Evolutionary conservation across 2,797 vertebrate species (phyloP).

Genomic region (Holocentrus rufus): DNA sequence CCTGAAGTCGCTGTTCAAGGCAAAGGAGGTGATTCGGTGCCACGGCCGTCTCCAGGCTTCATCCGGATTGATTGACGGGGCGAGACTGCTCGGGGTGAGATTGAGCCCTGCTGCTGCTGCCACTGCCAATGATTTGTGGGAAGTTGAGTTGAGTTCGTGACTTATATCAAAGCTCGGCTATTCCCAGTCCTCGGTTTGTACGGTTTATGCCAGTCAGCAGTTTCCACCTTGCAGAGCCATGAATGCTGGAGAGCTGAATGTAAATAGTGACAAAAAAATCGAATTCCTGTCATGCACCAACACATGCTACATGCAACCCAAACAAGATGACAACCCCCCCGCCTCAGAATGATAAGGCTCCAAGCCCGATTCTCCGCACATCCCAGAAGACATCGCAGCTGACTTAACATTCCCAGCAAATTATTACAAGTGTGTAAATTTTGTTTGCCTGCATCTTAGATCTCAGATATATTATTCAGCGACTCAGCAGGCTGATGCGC

Average conservation of each 20-base stretch:
- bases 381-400: background rate
- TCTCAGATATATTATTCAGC: constrained; percentile 39
- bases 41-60: background rate
- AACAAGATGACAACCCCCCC: background rate
- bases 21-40: constrained; percentile 6
- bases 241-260: constrained; percentile 2
- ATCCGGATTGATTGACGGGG: constrained; percentile 3
- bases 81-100: constrained; percentile 22
- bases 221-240: constrained; percentile 13
- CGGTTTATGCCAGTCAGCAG: constrained; percentile 34
- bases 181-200: constrained; percentile 13
- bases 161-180: background rate
- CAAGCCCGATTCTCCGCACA: background rate
- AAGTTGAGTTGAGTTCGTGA: constrained; percentile 25
- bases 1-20: constrained; percentile 38
- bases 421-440: background rate
- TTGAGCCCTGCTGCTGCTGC: constrained; percentile 2
- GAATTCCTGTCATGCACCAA: background rate
- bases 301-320: background rate
- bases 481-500: constrained; percentile 9
- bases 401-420: background rate
- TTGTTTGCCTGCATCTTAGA: constrained; percentile 10
- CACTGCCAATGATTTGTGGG: background rate
- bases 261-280: constrained; percentile 20
- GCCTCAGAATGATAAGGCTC: background rate